Base-by-base conservation (phyloP, 2,888 invertebrate genomes). In the Hypomecis atomaria region DNA sequence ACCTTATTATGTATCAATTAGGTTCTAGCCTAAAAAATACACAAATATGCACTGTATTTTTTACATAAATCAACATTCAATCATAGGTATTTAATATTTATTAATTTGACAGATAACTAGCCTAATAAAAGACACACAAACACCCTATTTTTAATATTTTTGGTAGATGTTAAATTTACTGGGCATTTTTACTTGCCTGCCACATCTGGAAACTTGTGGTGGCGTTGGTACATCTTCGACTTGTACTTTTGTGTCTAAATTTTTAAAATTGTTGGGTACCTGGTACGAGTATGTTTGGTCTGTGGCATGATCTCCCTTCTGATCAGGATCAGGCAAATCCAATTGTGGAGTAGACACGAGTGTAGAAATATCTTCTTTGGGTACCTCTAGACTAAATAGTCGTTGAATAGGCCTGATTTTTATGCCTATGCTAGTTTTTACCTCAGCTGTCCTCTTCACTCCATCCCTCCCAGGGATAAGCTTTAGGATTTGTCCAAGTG, bases 161-260 rank as follows among this genome's bases (percentile, higher is more conserved):
- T 44, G 44, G 44, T 44, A 44, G 11, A 44, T 44, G 44, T 44
- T 44, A 44, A 44, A 44, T n/a, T 44, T 44, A 9, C n/a, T 44
- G 11, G 44, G 44, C 11, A 44, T 44, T 44, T 44, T 44, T 44
- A 44, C 44, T 11, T 44, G 44, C 11, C 44, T 44, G 44, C 44
- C 44, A 44, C 44, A 44, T 11, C 44, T 44, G 5, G 44, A 44
- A 44, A 11, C 10, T 44, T 44, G 44, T 44, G 7, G 40, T 40
- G 10, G 40, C 40, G 40, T 40, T 40, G 40, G 40, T 40, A 40
- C 40, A 40, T 40, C 40, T 10, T 8, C 7, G 9, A 40, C 8
- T 10, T 40, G 8, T 7, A 10, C 40, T 7, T 40, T 40, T 23
- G 23, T 23, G 40, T 4, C 10, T 40, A 10, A 40, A 10, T 40